Evolutionary conservation across 2,888 invertebrate species (phyloP), one percentile per base, ranked within the genome.

Genomic region (Parnassius orleans): DNA sequence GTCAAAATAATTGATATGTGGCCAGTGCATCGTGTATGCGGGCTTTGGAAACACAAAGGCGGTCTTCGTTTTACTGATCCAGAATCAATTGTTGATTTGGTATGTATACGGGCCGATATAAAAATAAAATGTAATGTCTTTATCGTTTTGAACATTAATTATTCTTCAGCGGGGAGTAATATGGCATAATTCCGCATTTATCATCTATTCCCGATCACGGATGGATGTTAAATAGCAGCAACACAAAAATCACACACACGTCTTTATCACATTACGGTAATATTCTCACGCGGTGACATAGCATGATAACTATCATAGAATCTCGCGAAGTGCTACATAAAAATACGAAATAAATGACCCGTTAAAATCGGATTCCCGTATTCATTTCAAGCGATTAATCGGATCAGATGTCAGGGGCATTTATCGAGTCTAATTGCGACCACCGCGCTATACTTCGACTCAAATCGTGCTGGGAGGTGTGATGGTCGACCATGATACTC

Each of bases 1-100:
- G 89, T 89, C 86, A 88, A 77, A 83, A 77, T 84, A 89, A 88
- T 86, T 89, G 85, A 87, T 88, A 86, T 89, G 87, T 87, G 77
- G 82, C 82, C 73, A 76, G 78, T 78, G 79, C 74, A 75, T 79
- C 77, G 79, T 74, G 74, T 74, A 90, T 90, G 90, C 90, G 90
- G 90, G 90, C 79, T 75, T 72, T 75, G 76, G 79, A 80, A 75
- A 74, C 76, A 72, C 69, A 76, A 77, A 74, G 74, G 75, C 74
- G 69, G 71, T 59, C 63, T 58, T 66, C 67, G 77, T 81, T 81
- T 81, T 79, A 84, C 76, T 80, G 83, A 86, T 84, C 86, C 79
- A 79, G 74, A 79, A 80, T 79, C 80, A 80, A 81, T 79, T 75
- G 74, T 72, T 70, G 73, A 63, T 70, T 74, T 72, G 69, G 71